Evolutionary conservation across 2,888 invertebrate species (phyloP), one percentile per base, ranked within the genome.

Genomic region (Amaurobius ferox): DNA sequence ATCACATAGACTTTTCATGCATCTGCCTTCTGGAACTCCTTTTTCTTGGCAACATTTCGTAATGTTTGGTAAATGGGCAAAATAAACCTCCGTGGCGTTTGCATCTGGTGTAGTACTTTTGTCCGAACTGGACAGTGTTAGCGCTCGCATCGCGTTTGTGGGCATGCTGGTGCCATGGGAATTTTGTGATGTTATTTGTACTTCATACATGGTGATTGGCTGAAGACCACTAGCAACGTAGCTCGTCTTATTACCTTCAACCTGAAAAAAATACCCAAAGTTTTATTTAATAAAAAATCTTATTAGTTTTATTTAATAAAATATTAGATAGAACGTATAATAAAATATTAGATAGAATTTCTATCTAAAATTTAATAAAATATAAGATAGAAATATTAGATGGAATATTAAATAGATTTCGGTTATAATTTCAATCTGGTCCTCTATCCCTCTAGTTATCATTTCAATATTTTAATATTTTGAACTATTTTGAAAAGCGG

Each of bases 121-220:
- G 7, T 72, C 48, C 1, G 88, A 66, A 23, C 94, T 94, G 1
- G 94, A 93, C 83, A 95, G 92, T 0, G 96, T 96, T 7, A 96
- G 91, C 0, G 94, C 94, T 91, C 96, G 94, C 30, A 96, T 92
- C 16, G 94, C 93, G 89, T 95, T 94, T 77, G 95, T 95, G 0
- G 96, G 95, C 88, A 96, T 92, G 91, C 96, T 96, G 0, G 94
- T 93, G 0, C 96, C 96, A 90, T 94, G 94, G 23, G 93, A 93
- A 90, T 96, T 96, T 76, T 93, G 93, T 0, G 96, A 94, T 0
- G 94, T 94, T 11, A 96, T 94, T 0, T 94, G 93, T 6, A 96
- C 93, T 90, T 96, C 95, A 90, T 96, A 96, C 96, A 96, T 96
- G 0, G 95, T 96, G 90, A 95, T 95, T 0, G 96, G 95, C 13